phyloP scores from a whole-genome alignment of 2,888 invertebrate species.

The Drosophila yooni region DNA sequence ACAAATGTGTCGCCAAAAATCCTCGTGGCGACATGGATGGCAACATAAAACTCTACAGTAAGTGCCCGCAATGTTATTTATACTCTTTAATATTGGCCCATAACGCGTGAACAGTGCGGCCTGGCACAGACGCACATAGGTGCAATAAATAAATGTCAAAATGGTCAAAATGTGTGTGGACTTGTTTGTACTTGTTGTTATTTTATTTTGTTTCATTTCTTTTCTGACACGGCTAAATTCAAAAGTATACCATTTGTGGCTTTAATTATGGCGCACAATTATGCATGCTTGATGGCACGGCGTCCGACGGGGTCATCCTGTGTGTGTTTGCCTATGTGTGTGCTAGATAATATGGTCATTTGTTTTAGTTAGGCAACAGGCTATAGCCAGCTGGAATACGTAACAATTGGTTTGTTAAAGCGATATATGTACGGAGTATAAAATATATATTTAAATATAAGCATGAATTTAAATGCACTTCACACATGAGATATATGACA shows the following conservation, averaged over 20 bases:
- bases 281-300: conserved; percentile 34
- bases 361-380: conserved; percentile 40
- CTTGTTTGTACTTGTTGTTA: conserved; percentile 1
- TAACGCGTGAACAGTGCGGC: conserved; percentile 12
- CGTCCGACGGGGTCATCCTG: conserved; percentile 8
- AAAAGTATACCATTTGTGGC: conserved; percentile 69
- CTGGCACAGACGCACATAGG: conserved; percentile 1
- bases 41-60: conserved; percentile 94
- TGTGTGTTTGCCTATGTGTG: conserved; percentile 11
- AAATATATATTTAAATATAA: neutral
- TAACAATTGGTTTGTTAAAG: neutral
- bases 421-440: neutral
- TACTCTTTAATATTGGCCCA: conserved; percentile 65
- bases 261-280: conserved; percentile 68
- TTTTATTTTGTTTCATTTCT: neutral
- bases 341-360: conserved; percentile 52
- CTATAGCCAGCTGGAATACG: neutral
- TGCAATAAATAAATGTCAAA: conserved; percentile 48
- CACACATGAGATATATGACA: neutral
- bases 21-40: conserved; percentile 96
- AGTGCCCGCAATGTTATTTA: conserved; percentile 85
- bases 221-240: conserved; percentile 41
- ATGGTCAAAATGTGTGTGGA: conserved; percentile 21
- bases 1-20: conserved; percentile 95
- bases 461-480: neutral